Base-by-base conservation (phyloP, 1,140 invertebrate species). In the Penaeus japonicus region DNA sequence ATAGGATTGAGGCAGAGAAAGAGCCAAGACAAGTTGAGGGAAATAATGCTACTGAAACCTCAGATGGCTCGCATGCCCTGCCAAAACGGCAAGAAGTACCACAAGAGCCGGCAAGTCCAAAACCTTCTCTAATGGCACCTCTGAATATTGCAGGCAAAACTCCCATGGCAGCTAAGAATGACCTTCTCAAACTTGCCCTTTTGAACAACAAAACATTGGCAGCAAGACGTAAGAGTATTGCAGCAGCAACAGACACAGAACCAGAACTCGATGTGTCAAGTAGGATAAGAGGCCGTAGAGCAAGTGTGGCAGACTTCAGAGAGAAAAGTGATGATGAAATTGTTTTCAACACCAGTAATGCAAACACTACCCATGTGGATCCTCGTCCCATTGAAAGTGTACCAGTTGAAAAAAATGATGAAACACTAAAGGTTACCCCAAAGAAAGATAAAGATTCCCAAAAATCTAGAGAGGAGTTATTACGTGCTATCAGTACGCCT, bases 401-500 rank as follows among this genome's bases (percentile, higher is more conserved):
- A 47, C 47, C 47, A 12, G 47, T 15, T 47, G 79, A 55, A 62
- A 53, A 55, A 0, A 30, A 10, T 54, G 24, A 39, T 79, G 75
- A 85, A 27, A 39, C 20, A 77, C 22, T 73, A 53, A 47, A 81
- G 47, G 24, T 35, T 20, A 84, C 24, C 4, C 22, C 73, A 62
- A 30, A 84, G 84, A 35, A 62, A 22, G 10, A 12, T 15, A 80
- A 35, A 22, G 30, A 70, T 70, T 39, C 62, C 70, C 32, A 70
- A 7, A 79, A 73, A 18, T 84, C 22, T 22, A 87, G 62, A 59
- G 83, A 73, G 20, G 85, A 90, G 12, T 65, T 89, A 70, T 27
- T 89, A 18, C 62, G 89, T 35, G 89, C 90, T 24, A 90, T 90
- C 32, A 90, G 90, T 47, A 90, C 89, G 20, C 89, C 90, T 47